These are phyloP conservation scores for Salvelinus fontinalis DNA, from an alignment of 2,113 vertebrate genomes.

Conservation along the genomic window DNA sequence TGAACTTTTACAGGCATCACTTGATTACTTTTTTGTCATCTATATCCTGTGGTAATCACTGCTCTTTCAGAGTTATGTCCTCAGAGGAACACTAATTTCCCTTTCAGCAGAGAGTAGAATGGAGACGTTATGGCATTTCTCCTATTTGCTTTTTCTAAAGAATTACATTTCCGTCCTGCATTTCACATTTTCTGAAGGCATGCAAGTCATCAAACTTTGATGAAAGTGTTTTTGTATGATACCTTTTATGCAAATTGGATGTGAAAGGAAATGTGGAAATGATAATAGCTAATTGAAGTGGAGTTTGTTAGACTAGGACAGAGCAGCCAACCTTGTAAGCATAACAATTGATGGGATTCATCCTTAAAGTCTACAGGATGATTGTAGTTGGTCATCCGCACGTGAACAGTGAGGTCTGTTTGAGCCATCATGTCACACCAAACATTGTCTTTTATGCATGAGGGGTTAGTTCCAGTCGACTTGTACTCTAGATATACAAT, in stretches of 20 bases:
- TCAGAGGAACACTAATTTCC: constrained; percentile 16
- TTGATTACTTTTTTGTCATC: constrained; percentile 26
- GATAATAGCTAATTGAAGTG: constrained; percentile 53
- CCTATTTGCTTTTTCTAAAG: constrained; percentile 15
- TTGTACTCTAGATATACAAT: background rate
- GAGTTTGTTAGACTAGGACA: constrained; percentile 48
- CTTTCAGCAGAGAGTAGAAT: constrained; percentile 39
- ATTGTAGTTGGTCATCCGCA: constrained; percentile 31
- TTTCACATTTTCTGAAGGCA: constrained; percentile 33
- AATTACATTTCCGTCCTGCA: constrained; percentile 12
- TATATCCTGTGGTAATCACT: constrained; percentile 13
- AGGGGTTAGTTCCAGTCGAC: background rate
- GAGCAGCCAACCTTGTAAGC: constrained; percentile 53
- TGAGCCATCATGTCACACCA: constrained; percentile 32
- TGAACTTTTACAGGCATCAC: constrained; percentile 1
- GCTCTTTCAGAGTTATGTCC: constrained; percentile 9
- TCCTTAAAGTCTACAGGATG: constrained; percentile 40
- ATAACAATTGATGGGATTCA: constrained; percentile 39
- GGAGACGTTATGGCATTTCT: constrained; percentile 15
- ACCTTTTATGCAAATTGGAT: constrained; percentile 60
- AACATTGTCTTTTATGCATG: constrained; percentile 13
- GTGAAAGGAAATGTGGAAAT: constrained; percentile 60
- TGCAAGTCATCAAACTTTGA: constrained; percentile 47
- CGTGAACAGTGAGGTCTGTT: constrained; percentile 18
- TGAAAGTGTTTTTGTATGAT: constrained; percentile 51